phyloP scores from a whole-genome alignment of 2,888 invertebrate species.

The Podotricha telesiphe region DNA sequence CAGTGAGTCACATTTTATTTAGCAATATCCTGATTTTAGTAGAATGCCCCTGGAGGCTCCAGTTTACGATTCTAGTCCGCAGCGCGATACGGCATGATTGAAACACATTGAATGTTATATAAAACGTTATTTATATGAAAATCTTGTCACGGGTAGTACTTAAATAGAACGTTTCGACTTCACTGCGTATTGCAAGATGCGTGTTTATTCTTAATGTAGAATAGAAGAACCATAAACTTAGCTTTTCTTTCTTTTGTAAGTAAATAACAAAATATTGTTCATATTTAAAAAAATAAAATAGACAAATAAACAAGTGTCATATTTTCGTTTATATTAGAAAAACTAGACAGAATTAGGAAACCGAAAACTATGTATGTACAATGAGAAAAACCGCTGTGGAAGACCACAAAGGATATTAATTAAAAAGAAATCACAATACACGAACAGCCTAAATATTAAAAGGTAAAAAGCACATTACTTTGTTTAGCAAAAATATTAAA shows the following conservation, averaged over 20 bases:
- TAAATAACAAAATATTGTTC: not conserved
- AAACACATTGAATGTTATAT: slow-evolving; percentile 34
- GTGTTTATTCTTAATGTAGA: not conserved
- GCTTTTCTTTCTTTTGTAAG: not conserved
- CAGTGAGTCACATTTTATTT: slow-evolving; percentile 44
- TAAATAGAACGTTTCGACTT: slow-evolving; percentile 17
- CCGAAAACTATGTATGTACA: not conserved
- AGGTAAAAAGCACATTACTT: not conserved
- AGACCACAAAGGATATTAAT: slow-evolving; percentile 3
- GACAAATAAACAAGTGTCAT: not conserved
- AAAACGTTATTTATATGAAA: slow-evolving; percentile 33
- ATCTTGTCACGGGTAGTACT: slow-evolving; percentile 17
- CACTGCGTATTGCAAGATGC: not conserved
- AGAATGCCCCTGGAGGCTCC: slow-evolving; percentile 42
- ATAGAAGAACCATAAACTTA: not conserved
- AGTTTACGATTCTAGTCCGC: slow-evolving; percentile 46
- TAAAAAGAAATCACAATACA: not conserved
- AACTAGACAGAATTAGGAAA: not conserved
- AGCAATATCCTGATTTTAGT: slow-evolving; percentile 47
- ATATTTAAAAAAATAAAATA: no score
- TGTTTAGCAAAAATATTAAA: not conserved
- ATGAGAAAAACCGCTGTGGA: slow-evolving; percentile 1
- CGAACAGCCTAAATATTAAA: not conserved
- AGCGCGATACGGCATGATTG: slow-evolving; percentile 39
- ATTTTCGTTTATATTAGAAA: not conserved